Percentiles rank a stretch among this genome's conserved stretches.
Evolutionary conservation across 2,888 invertebrate species (phyloP).

Genomic region (Microctonus aethiopoides): DNA sequence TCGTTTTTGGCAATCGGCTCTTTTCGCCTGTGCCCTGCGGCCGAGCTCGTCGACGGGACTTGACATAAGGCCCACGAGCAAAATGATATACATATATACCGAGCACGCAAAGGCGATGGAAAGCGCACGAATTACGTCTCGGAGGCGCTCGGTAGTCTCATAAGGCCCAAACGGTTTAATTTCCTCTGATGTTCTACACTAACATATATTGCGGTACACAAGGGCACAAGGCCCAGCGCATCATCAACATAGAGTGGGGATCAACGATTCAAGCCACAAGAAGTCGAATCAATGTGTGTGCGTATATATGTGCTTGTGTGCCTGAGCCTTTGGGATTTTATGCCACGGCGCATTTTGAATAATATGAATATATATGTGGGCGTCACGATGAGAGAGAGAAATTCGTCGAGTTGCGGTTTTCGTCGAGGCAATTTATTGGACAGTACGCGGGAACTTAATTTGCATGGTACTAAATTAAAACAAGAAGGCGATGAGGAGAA

Average conservation of each 20-base stretch:
- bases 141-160: neutral
- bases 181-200: neutral
- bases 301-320: too few species aligned
- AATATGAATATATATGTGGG: slow-evolving; percentile 8
- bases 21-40: too few species aligned
- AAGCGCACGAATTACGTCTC: neutral
- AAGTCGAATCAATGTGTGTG: too few species aligned
- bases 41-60: neutral
- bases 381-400: slow-evolving; percentile 23
- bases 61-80: neutral
- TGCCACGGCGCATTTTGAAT: neutral
- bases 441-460: slow-evolving; percentile 33
- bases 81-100: too few species aligned
- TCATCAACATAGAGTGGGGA: neutral
- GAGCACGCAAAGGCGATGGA: neutral
- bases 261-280: too few species aligned
- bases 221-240: neutral
- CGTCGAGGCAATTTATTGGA: slow-evolving; percentile 43
- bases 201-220: too few species aligned
- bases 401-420: slow-evolving; percentile 46
- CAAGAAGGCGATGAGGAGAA: slow-evolving; percentile 7
- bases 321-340: neutral
- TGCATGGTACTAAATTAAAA: slow-evolving; percentile 28
- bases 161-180: neutral
- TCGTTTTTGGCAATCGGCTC: slow-evolving; percentile 38